These are phyloP conservation scores for Bovichtus variegatus DNA, from an alignment of 2,797 vertebrate genomes.

Conservation along the genomic window DNA sequence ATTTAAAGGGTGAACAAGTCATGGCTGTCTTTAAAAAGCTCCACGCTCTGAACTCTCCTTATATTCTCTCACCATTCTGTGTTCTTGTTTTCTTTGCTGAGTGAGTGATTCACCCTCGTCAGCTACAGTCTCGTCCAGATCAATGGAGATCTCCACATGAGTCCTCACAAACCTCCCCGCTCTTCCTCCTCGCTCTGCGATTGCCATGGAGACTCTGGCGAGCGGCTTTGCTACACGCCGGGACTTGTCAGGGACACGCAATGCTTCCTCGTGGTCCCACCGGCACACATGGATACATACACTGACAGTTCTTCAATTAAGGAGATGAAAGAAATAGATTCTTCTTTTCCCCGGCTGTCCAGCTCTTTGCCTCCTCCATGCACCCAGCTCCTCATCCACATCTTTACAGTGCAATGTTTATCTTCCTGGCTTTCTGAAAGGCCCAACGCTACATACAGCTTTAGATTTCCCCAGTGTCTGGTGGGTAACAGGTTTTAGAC, in stretches of 20 bases:
- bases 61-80: conserved; percentile 39
- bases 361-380: not conserved
- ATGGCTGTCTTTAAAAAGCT: conserved; percentile 7
- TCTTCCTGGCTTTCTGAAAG: not conserved
- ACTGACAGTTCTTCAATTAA: conserved; percentile 25
- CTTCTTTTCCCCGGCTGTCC: not conserved
- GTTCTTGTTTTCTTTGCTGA: conserved; percentile 57
- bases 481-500: conserved; percentile 25
- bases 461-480: conserved; percentile 21
- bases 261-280: conserved; percentile 10
- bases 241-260: conserved; percentile 42
- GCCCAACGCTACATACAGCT: not conserved
- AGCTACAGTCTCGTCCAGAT: conserved; percentile 54
- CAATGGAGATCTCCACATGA: conserved; percentile 73
- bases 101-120: conserved; percentile 64
- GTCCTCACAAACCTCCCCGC: conserved; percentile 50
- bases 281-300: conserved; percentile 4
- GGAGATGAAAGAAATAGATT: conserved; percentile 4
- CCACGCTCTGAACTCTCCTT: not conserved
- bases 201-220: conserved; percentile 73
- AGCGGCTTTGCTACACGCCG: conserved; percentile 24
- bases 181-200: conserved; percentile 54
- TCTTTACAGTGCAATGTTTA: conserved; percentile 11
- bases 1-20: conserved; percentile 29
- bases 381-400: not conserved